Percentiles rank a stretch among this genome's conserved stretches.
phyloP scores from a whole-genome alignment of 2,113 vertebrate genomes.

The Apodemus sylvaticus region DNA sequence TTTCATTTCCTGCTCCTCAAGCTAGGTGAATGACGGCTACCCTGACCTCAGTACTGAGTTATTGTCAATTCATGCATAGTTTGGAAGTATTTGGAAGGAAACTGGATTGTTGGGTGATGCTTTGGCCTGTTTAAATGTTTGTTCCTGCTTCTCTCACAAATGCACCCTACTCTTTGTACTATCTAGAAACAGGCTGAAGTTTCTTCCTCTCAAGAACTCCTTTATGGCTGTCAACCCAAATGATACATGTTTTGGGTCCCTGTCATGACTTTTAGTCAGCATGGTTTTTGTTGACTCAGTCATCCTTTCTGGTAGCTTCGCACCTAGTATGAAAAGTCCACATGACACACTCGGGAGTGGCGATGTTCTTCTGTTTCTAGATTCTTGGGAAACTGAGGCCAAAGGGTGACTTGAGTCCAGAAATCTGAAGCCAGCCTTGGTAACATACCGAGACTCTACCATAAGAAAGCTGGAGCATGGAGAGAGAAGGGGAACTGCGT shows the following conservation, averaged over 20 bases:
- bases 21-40: constrained; percentile 43
- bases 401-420: not conserved
- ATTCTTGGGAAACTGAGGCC: not conserved
- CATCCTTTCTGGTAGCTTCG: not conserved
- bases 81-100: constrained; percentile 54
- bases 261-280: not conserved
- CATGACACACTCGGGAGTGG: not conserved
- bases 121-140: not conserved
- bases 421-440: not conserved
- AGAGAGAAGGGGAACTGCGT: not conserved
- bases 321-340: not conserved
- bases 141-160: not conserved
- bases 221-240: not conserved
- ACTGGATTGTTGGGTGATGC: not conserved
- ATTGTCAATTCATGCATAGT: constrained; percentile 19
- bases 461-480: not conserved
- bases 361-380: not conserved
- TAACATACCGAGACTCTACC: not conserved
- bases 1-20: constrained; percentile 52
- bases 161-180: not conserved
- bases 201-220: not conserved
- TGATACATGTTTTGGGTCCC: not conserved
- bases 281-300: not conserved
- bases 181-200: not conserved
- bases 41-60: constrained; percentile 24